A percentile compares a stretch with the other conserved stretches of the same genome.
These are phyloP conservation scores for Miltochrista miniata DNA, from an alignment of 2,888 invertebrate genomes.

Conservation along the genomic window DNA sequence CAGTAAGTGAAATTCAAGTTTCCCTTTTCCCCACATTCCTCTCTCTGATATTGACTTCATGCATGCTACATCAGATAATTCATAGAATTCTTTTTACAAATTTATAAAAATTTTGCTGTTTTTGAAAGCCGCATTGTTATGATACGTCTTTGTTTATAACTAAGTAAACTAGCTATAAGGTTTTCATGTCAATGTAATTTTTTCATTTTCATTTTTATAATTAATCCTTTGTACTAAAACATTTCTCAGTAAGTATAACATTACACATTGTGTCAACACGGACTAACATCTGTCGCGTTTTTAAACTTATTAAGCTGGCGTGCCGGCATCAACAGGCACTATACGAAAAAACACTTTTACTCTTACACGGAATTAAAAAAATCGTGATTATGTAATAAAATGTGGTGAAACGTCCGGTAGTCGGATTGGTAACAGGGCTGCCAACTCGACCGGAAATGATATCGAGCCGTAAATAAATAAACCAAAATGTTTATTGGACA, in stretches of 20 bases:
- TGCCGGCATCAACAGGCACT: slow-evolving; percentile 28
- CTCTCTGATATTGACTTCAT: too few species aligned
- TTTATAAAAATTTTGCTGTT: too few species aligned
- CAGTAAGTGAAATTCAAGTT: too few species aligned
- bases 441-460: slow-evolving; percentile 1
- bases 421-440: slow-evolving; percentile 20
- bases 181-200: background rate
- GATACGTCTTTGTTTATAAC: too few species aligned
- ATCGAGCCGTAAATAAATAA: too few species aligned
- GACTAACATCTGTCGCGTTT: slow-evolving; percentile 35
- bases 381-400: slow-evolving; percentile 35
- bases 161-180: too few species aligned
- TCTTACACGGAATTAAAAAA: slow-evolving; percentile 42
- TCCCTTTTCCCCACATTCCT: too few species aligned
- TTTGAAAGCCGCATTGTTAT: too few species aligned
- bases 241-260: slow-evolving; percentile 29
- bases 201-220: slow-evolving; percentile 2
- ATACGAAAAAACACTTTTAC: slow-evolving; percentile 52
- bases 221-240: slow-evolving; percentile 12
- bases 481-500: background rate
- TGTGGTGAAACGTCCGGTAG: slow-evolving; percentile 30
- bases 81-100: too few species aligned
- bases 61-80: too few species aligned
- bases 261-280: slow-evolving; percentile 20
- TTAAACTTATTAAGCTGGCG: slow-evolving; percentile 18